Conservation (phyloP, 2,113 vertebrate species). For the Bos indicus region DNA sequence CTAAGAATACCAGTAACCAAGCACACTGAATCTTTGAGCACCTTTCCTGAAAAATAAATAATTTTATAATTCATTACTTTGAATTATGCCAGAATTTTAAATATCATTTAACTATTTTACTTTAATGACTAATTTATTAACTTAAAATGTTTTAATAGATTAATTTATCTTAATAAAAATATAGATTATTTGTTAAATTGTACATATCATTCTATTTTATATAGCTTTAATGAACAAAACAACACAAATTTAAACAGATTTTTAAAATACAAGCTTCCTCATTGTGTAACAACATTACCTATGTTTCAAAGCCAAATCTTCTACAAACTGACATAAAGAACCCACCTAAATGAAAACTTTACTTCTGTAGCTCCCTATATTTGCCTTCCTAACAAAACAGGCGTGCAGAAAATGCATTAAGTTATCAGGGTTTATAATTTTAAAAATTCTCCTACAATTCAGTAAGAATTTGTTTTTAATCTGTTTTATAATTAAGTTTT, state of each 20-base stretch:
- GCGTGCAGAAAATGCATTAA: background rate
- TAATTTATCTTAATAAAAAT: constrained; percentile 48
- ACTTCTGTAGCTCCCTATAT: background rate
- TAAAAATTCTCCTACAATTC: background rate
- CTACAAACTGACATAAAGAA: background rate
- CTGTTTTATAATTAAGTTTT: constrained; percentile 27
- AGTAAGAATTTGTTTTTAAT: background rate
- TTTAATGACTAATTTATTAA: constrained; percentile 11
- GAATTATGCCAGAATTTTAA: constrained; percentile 50
- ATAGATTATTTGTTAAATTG: constrained; percentile 19
- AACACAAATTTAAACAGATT: constrained; percentile 3
- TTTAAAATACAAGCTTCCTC: constrained; percentile 43
- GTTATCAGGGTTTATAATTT: constrained; percentile 7
- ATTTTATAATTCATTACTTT: constrained; percentile 22
- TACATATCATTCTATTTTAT: constrained; percentile 16
- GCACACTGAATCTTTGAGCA: constrained; percentile 89
- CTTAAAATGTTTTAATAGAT: constrained; percentile 30
- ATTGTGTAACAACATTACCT: background rate
- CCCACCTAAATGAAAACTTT: background rate
- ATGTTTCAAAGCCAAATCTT: constrained; percentile 29
- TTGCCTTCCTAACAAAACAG: background rate
- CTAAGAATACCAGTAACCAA: constrained; percentile 91
- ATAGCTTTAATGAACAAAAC: constrained; percentile 3
- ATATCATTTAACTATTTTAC: constrained; percentile 16
- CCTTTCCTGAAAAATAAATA: constrained; percentile 84